Evolutionary conservation across 2,888 invertebrate genomes (phyloP), one percentile per base, ranked within the genome.

Genomic region (Tryphoninae sp.): DNA sequence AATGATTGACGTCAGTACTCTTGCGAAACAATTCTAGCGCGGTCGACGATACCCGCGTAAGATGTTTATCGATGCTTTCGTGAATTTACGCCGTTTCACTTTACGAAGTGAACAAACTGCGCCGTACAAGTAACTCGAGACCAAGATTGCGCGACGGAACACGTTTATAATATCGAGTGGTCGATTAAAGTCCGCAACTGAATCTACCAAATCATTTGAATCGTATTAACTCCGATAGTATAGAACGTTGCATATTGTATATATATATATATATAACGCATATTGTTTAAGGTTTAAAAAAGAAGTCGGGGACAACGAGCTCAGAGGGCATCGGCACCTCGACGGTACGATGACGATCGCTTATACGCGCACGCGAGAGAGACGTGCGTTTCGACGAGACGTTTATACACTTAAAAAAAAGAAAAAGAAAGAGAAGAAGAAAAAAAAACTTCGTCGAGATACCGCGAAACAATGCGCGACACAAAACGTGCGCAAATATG

Each of bases 401-500:
- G 73, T 76, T 59, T 88, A 89, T 88, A 88, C 88, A 88, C 90
- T 86, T 87, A 86, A 86, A 87, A 78, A 69, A 55, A 55, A 74
- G 40, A 64, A 33, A 49, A 49, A 19, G 19, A 69, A 22, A 26
- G 26, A 26, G 26, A 26, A 26, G 26, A 26, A 26, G 26, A 26
- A 26, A 3, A 26, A 42, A 64, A 19, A 40, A 19, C 9, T 42
- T 86, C 84, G 87, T 83, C 33, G 88, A 90, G 90, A 90, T 90
- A 90, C 88, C 88, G 86, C 88, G 89, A 90, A 90, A 91, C 90
- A 90, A 91, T 90, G 90, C 89, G 88, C 83, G 84, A 82, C 61
- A 64, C 82, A 84, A 84, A 72, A 61, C 72, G 81, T 78, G 81
- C 79, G 80, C 82, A 84, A 91, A 91, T 91, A 91, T 91, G 90